Conservation (phyloP, 2,888 invertebrate species). For the Drosophila kanekoi region DNA sequence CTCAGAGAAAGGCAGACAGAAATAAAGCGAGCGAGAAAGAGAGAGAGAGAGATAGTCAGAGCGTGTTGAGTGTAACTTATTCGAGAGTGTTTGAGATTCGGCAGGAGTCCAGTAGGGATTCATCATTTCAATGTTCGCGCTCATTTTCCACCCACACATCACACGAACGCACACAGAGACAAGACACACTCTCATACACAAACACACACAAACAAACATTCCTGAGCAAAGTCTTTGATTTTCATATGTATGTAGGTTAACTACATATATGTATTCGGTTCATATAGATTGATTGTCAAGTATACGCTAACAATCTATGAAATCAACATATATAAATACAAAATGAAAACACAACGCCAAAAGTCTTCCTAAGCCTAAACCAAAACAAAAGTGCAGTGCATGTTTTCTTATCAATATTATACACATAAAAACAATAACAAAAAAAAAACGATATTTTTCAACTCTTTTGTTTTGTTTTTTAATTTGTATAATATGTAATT, state of each 20-base stretch:
- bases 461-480: conserved; percentile 22
- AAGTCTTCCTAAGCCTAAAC: conserved; percentile 81
- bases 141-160: conserved; percentile 36
- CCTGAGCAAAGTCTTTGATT: conserved; percentile 71
- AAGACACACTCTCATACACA: conserved; percentile 21
- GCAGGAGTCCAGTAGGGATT: conserved; percentile 8
- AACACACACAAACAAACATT: conserved; percentile 57
- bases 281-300: conserved; percentile 27
- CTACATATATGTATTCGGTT: conserved; percentile 28
- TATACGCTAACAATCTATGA: conserved; percentile 24
- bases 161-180: conserved; percentile 24
- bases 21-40: conserved; percentile 5
- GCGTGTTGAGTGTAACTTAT: conserved; percentile 8
- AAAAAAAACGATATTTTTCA: not conserved
- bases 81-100: conserved; percentile 13
- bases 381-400: conserved; percentile 48
- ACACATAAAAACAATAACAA: conserved; percentile 13
- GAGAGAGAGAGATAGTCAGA: conserved; percentile 25
- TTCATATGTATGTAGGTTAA: conserved; percentile 46
- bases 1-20: conserved; percentile 30
- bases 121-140: conserved; percentile 19
- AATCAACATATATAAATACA: conserved; percentile 33
- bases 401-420: conserved; percentile 46
- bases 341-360: conserved; percentile 79
- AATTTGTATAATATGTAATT: conserved; percentile 51